Percentiles rank a stretch among this genome's conserved stretches.
phyloP scores from a whole-genome alignment of 1,140 invertebrate species.

The Eufriesea mexicana region DNA sequence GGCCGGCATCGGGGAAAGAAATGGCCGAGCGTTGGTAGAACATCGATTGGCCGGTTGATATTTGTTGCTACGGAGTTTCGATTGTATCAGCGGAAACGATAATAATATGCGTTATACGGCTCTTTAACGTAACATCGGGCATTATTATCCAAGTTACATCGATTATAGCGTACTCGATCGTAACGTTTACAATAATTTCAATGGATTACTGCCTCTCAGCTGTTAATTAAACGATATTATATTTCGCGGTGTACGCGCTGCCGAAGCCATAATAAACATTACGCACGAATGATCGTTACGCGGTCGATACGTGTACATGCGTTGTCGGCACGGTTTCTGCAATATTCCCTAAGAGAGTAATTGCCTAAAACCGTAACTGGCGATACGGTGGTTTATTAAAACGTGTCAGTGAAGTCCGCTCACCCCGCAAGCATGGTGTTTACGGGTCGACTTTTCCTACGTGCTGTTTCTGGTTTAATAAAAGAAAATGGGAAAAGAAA shows the following conservation, averaged over 20 bases:
- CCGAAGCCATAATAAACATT: neutral
- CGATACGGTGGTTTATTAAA: constrained; percentile 5
- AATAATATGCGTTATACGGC: neutral
- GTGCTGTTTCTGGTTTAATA: too few relatives aligned
- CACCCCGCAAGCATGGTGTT: neutral
- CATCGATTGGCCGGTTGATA: neutral
- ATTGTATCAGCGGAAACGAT: neutral
- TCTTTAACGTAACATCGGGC: too few relatives aligned
- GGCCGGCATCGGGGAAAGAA: neutral
- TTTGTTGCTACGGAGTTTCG: too few relatives aligned
- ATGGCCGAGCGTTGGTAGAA: neutral
- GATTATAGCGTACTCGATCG: neutral
- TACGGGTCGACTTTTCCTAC: neutral
- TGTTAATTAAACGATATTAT: constrained; percentile 4
- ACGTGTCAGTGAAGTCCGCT: too few relatives aligned
- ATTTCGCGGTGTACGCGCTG: neutral
- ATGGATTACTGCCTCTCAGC: neutral
- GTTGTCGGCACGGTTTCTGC: neutral
- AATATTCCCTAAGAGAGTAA: neutral
- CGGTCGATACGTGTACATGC: constrained; percentile 1
- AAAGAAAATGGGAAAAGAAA: too few relatives aligned
- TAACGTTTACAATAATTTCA: neutral
- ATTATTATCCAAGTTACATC: neutral
- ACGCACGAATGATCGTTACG: neutral
- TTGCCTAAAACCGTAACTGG: neutral